phyloP scores from a whole-genome alignment of 1,140 invertebrate genomes.

The Drosophila gunungcola region DNA sequence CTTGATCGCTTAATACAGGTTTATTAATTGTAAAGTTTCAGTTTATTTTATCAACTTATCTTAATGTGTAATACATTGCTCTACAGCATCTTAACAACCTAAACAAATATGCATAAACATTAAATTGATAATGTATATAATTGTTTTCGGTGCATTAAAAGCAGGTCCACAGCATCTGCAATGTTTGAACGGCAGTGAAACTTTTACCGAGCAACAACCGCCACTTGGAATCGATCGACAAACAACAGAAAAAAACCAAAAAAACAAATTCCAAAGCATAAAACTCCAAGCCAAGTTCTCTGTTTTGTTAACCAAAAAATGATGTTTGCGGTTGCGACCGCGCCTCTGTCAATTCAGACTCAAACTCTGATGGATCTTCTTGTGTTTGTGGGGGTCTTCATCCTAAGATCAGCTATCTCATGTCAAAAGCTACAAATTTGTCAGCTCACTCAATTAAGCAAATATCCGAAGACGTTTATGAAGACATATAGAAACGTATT shows the following conservation, averaged over 20 bases:
- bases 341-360: constrained; percentile 20
- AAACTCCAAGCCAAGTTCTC: constrained; percentile 17
- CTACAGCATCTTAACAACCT: not conserved
- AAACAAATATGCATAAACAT: not conserved
- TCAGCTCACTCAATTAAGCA: constrained; percentile 73
- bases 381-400: not conserved
- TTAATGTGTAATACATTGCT: not conserved
- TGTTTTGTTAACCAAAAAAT: constrained; percentile 41
- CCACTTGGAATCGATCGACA: constrained; percentile 36
- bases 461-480: constrained; percentile 45
- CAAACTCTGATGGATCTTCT: not conserved
- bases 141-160: constrained; percentile 31
- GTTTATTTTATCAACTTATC: not conserved
- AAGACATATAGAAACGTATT: constrained; percentile 33
- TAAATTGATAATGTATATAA: not conserved
- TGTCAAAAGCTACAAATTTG: constrained; percentile 67
- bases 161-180: constrained; percentile 23
- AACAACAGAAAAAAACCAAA: constrained; percentile 13
- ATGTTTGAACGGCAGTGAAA: constrained; percentile 18
- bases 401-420: constrained; percentile 11
- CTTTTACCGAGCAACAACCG: constrained; percentile 36
- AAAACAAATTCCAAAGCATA: constrained; percentile 35
- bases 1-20: too few species aligned
- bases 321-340: constrained; percentile 52
- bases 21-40: not conserved